A percentile compares a stretch with the other conserved stretches of the same genome.
Evolutionary conservation across 1,140 invertebrate species (phyloP).

Genomic region (Melanaphis sacchari): DNA sequence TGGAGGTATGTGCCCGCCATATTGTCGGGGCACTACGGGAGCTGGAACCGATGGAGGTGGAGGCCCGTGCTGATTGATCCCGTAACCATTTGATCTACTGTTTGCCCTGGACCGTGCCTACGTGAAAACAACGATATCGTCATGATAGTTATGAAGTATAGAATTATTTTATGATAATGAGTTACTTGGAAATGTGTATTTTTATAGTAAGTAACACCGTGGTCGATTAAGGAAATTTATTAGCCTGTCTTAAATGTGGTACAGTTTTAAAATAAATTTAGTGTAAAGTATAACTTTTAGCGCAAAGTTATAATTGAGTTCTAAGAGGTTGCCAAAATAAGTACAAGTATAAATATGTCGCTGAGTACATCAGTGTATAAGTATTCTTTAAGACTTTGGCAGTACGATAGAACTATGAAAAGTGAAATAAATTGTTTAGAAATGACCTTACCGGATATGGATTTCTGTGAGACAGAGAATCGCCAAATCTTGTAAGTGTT

Average conservation of each 20-base stretch:
- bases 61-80: constrained; percentile 20
- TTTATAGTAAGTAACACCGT: not conserved
- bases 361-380: not conserved
- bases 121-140: not conserved
- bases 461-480: constrained; percentile 63
- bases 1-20: constrained; percentile 6
- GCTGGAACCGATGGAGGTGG: constrained; percentile 61
- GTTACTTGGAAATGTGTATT: not conserved
- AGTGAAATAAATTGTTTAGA: not conserved
- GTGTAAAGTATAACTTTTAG: not conserved
- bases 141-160: not conserved
- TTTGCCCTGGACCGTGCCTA: not conserved
- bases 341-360: not conserved
- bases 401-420: not conserved
- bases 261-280: not conserved
- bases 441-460: constrained; percentile 27
- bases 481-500: constrained; percentile 61
- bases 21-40: constrained; percentile 59
- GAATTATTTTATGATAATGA: not conserved
- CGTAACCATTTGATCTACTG: constrained; percentile 46
- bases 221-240: not conserved
- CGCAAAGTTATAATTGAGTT: not conserved
- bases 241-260: not conserved
- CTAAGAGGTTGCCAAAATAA: not conserved
- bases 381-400: not conserved